Evolutionary conservation across 2,888 invertebrate genomes (phyloP).

Genomic region (Eupithecia pulchellata): DNA sequence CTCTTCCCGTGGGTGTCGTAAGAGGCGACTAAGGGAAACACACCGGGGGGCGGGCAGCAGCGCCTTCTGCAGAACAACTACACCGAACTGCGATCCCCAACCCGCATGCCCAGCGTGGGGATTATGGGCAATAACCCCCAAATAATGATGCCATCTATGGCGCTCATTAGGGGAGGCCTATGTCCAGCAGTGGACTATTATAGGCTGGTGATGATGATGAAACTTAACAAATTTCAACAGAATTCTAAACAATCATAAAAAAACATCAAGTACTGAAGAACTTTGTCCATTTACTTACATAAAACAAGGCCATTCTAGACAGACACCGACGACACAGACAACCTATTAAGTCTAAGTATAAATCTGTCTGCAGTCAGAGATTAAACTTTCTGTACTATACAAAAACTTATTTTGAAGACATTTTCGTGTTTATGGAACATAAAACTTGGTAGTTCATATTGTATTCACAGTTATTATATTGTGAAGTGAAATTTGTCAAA

Average conservation of each 20-base stretch:
- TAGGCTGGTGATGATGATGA: too few species aligned
- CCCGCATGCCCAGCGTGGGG: too few species aligned
- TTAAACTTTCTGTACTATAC: not conserved
- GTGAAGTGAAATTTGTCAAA: not conserved
- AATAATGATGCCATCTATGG: too few species aligned
- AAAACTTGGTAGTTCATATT: slow-evolving; percentile 4
- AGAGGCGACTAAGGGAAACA: too few species aligned
- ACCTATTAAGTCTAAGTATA: slow-evolving; percentile 1
- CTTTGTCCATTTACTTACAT: slow-evolving; percentile 7
- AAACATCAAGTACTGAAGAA: not conserved
- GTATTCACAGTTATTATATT: slow-evolving; percentile 15
- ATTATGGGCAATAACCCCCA: too few species aligned
- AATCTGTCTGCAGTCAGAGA: slow-evolving; percentile 15
- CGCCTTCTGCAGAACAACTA: too few species aligned
- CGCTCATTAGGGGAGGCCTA: too few species aligned
- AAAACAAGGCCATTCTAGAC: not conserved
- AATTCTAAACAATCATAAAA: not conserved
- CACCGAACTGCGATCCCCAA: too few species aligned
- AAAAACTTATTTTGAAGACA: not conserved
- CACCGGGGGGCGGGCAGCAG: too few species aligned
- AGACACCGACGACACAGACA: too few species aligned
- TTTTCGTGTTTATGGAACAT: slow-evolving; percentile 14
- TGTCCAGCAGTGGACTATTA: too few species aligned
- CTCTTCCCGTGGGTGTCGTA: too few species aligned
- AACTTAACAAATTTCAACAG: not conserved